Conservation (phyloP, 2,113 vertebrate species). For the Grammomys dolichurus region DNA sequence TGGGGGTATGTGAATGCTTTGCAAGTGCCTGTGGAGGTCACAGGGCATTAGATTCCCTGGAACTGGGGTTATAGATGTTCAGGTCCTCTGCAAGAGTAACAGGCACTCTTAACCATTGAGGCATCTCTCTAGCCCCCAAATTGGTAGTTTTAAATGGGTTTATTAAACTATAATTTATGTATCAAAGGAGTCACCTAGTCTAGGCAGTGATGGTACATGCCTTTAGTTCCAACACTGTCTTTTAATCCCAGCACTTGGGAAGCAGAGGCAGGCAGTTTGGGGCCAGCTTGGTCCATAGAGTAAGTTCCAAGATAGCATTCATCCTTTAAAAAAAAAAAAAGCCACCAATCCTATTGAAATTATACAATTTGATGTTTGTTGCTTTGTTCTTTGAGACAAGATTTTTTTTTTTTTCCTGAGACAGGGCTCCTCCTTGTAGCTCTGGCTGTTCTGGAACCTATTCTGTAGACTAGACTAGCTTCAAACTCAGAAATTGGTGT, state of each 20-base stretch:
- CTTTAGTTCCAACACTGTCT: not conserved
- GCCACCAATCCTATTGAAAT: not conserved
- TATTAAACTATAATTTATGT: constrained; percentile 32
- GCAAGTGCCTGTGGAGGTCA: not conserved
- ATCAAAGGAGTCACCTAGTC: not conserved
- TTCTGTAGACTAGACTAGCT: not conserved
- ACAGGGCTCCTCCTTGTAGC: not conserved
- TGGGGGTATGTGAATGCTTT: not conserved
- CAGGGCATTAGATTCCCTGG: not conserved
- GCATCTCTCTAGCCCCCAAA: not conserved
- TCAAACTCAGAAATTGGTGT: too few relatives aligned
- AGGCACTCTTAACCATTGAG: not conserved
- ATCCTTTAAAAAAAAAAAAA: not conserved
- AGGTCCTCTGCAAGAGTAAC: not conserved
- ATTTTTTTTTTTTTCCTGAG: not conserved
- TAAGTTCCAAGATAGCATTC: too few relatives aligned
- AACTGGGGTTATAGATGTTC: not conserved
- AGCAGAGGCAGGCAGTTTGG: not conserved
- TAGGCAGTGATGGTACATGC: not conserved
- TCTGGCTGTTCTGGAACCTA: not conserved
- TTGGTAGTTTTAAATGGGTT: constrained; percentile 10
- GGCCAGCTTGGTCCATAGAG: not conserved
- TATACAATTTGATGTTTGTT: not conserved
- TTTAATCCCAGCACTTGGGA: not conserved
- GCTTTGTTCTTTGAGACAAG: not conserved